Base-by-base conservation (phyloP, 2,797 vertebrate genomes). In the Acrossocheilus fasciatus region DNA sequence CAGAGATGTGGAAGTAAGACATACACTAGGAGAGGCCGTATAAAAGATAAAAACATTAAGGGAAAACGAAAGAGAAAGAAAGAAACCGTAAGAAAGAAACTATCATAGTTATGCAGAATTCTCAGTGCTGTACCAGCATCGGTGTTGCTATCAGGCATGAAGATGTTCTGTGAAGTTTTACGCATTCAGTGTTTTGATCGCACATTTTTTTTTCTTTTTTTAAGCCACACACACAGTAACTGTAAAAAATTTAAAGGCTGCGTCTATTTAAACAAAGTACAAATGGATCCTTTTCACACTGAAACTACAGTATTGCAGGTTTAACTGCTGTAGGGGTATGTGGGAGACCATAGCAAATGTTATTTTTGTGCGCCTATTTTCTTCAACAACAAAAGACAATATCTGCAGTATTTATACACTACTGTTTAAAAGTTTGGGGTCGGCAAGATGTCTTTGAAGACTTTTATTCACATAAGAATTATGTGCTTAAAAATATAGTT, bases 11-110 rank as follows among this genome's bases (percentile, higher is more conserved):
- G 70, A 78, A 87, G 34, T 76, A 80, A 68, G 76, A 59, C 81
- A 54, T 23, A 47, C 34, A 77, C 82, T 14, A 85, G 20, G 84
- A 82, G 47, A 69, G 70, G 79, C 87, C 82, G 69, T 85, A 84
- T 84, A 69, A 89, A 70, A 66, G 78, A 75, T 86, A 74, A 81
- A 26, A 54, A 80, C 43, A 23, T 41, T 57, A 47, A 88, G 64
- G 47, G 34, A 70, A 57, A 85, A 12, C 64, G 43, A 87, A 66
- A 87, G 41, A 59, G 45, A 30, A 41, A 68, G 68, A 39, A 39
- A 30, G 50, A 57, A 84, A 26, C 41, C 26, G 17, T 10, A 41
- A n/a, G 54, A 11, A 11, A 76, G 12, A 84, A 47, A 66, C 17
- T 34, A 36, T 26, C 34, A 73, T 39, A 9, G 43, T 5, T 43